phyloP scores from a whole-genome alignment of 2,113 vertebrate species.

The Antechinus flavipes region DNA sequence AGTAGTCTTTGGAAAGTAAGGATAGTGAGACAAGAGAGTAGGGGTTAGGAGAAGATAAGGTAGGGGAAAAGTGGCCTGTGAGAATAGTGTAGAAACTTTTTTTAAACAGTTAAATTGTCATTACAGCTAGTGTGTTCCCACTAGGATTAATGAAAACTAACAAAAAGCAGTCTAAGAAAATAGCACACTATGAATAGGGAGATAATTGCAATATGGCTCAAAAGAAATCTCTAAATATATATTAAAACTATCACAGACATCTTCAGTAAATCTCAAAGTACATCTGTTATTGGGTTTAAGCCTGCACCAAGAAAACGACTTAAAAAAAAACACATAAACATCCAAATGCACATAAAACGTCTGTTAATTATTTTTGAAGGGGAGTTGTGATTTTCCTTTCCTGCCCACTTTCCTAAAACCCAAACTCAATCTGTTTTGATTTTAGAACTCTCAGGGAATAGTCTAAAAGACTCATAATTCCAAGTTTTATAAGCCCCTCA shows the following conservation, averaged over 20 bases:
- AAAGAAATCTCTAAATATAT: slow-evolving; percentile 42
- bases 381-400: slow-evolving; percentile 13
- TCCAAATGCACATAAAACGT: slow-evolving; percentile 16
- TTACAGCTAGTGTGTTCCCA: slow-evolving; percentile 32
- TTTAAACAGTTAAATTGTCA: slow-evolving; percentile 70
- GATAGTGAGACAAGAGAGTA: slow-evolving; percentile 49
- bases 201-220: slow-evolving; percentile 45
- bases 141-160: slow-evolving; percentile 49
- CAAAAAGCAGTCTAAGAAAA: slow-evolving; percentile 57
- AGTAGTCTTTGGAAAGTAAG: slow-evolving; percentile 61
- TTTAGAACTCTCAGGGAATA: slow-evolving; percentile 52
- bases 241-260: slow-evolving; percentile 40
- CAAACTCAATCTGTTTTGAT: background rate
- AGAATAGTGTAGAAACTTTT: slow-evolving; percentile 39
- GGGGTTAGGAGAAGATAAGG: slow-evolving; percentile 12
- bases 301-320: background rate
- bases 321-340: background rate
- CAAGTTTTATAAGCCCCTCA: background rate
- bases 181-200: slow-evolving; percentile 35
- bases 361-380: background rate
- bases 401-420: slow-evolving; percentile 8
- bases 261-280: slow-evolving; percentile 48
- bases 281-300: slow-evolving; percentile 15
- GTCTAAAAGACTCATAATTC: background rate
- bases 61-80: slow-evolving; percentile 25